Evolutionary conservation across 2,797 vertebrate species (phyloP).

Genomic region (Anisognathus igniventris): DNA sequence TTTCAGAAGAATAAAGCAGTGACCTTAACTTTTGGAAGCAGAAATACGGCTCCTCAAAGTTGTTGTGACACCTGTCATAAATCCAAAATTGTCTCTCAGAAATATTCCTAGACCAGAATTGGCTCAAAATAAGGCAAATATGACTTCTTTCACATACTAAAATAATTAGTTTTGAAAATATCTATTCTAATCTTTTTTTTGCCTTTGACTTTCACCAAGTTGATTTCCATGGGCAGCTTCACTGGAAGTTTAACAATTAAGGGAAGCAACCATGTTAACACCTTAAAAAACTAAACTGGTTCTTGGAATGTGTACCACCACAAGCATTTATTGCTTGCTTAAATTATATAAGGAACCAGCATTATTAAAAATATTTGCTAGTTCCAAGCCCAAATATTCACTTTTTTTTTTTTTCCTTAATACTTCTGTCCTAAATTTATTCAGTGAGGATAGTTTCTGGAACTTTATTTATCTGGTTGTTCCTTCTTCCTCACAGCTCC

Average conservation of each 20-base stretch:
- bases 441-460: not conserved
- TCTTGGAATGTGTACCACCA: not conserved
- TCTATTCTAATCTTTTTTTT: not conserved
- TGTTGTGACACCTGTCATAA: not conserved
- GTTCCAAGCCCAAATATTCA: not conserved
- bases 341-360: not conserved
- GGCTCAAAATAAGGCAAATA: not conserved
- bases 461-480: not conserved
- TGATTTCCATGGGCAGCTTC: not conserved
- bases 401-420: not conserved
- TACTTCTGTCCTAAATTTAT: not conserved
- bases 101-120: not conserved
- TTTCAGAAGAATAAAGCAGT: slow-evolving; percentile 8
- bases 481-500: not conserved
- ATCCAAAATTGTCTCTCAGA: not conserved
- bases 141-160: not conserved
- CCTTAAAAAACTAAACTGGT: not conserved
- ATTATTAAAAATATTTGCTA: not conserved
- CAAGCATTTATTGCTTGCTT: not conserved
- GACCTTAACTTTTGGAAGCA: not conserved
- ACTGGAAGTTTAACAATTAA: not conserved
- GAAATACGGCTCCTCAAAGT: not conserved
- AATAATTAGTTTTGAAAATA: not conserved
- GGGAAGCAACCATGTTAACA: not conserved
- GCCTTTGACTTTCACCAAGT: not conserved